These are phyloP conservation scores for Triplophysa dalaica DNA, from an alignment of 2,113 vertebrate species.

Conservation along the genomic window DNA sequence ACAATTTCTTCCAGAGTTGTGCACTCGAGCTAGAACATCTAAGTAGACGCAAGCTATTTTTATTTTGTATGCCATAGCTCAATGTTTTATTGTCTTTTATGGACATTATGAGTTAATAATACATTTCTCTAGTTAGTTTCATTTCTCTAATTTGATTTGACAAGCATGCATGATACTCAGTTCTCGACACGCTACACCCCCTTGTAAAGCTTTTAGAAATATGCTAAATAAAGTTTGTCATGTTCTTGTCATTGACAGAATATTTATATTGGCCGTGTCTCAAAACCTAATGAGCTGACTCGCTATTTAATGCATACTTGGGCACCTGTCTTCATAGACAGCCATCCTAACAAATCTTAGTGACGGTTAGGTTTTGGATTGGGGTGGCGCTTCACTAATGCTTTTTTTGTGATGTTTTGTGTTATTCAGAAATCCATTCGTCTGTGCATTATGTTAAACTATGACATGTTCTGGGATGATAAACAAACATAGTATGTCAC, in stretches of 20 bases:
- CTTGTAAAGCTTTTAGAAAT: background rate
- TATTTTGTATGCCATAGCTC: background rate
- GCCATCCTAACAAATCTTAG: background rate
- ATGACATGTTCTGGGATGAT: background rate
- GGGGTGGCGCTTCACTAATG: no score
- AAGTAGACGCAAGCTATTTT: background rate
- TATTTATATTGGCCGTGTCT: background rate
- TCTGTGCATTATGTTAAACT: slow-evolving; percentile 11
- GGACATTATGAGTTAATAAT: background rate
- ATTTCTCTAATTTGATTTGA: background rate
- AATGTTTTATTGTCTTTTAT: background rate
- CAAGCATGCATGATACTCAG: background rate
- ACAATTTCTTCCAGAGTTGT: background rate
- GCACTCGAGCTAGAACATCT: background rate
- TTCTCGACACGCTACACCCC: background rate
- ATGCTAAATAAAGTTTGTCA: background rate
- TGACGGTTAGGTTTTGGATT: no score
- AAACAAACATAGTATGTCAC: slow-evolving; percentile 37
- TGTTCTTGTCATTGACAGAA: background rate
- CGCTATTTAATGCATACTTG: background rate
- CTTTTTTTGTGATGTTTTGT: background rate
- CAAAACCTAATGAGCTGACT: background rate
- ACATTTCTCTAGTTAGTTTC: no score
- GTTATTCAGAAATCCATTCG: slow-evolving; percentile 11
- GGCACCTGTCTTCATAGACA: background rate